phyloP scores from a whole-genome alignment of 2,797 vertebrate species.

The Macroramphosus scolopax region DNA sequence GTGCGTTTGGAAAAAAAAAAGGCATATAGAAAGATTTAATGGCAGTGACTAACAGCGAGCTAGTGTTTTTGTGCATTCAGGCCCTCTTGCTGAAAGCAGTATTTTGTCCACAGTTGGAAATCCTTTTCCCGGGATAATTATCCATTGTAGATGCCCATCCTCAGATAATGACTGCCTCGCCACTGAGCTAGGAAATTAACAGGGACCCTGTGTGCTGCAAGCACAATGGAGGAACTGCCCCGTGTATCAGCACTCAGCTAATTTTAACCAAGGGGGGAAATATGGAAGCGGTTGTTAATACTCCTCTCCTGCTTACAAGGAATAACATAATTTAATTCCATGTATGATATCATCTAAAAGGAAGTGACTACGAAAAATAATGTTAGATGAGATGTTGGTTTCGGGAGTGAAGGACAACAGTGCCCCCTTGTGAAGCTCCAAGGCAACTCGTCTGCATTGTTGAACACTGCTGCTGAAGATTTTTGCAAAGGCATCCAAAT shows the following conservation, averaged over 20 bases:
- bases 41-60: conserved; percentile 58
- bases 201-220: conserved; percentile 63
- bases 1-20: conserved; percentile 40
- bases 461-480: conserved; percentile 8
- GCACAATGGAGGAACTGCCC: conserved; percentile 70
- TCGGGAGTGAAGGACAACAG: conserved; percentile 72
- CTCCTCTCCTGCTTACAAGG: conserved; percentile 53
- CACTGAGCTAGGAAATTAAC: conserved; percentile 77
- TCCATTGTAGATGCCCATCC: conserved; percentile 77
- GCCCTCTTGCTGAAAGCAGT: conserved; percentile 65
- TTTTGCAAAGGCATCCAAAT: no score
- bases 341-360: conserved; percentile 67
- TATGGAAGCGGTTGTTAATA: conserved; percentile 56
- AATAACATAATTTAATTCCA: conserved; percentile 73
- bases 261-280: conserved; percentile 68
- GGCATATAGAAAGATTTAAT: conserved; percentile 50
- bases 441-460: conserved; percentile 28
- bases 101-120: conserved; percentile 74
- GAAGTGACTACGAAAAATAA: conserved; percentile 50
- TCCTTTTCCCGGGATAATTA: conserved; percentile 76
- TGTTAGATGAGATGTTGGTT: conserved; percentile 12
- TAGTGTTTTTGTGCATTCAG: conserved; percentile 59
- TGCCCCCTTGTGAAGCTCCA: conserved; percentile 73
- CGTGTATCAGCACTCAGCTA: conserved; percentile 61
- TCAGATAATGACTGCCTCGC: conserved; percentile 78